Conservation (phyloP, 2,888 invertebrate genomes). For the Dioctria linearis region DNA sequence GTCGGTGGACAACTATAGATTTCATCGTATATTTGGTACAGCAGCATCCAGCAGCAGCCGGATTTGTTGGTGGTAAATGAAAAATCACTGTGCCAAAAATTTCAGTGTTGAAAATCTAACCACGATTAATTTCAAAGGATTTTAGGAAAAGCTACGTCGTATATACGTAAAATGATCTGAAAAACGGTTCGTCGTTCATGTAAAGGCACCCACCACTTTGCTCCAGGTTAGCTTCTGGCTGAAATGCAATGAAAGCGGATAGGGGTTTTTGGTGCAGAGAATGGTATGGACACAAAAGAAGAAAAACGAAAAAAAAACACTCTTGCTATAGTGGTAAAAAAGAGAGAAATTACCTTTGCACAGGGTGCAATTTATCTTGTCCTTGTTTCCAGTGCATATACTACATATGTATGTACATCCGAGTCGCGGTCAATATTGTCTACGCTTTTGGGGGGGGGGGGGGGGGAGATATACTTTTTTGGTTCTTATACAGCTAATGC, state of each 20-base stretch:
- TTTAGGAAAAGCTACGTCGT: conserved; percentile 11
- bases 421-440: conserved; percentile 44
- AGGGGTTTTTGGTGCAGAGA: conserved; percentile 3
- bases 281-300: background rate
- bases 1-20: conserved; percentile 3
- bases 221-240: conserved; percentile 41
- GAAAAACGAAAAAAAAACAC: conserved; percentile 18
- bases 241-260: background rate
- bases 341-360: conserved; percentile 57
- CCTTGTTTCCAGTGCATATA: conserved; percentile 48
- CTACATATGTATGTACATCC: conserved; percentile 23
- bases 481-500: conserved; percentile 24
- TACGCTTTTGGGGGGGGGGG: background rate
- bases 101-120: conserved; percentile 60
- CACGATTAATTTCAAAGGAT: conserved; percentile 61
- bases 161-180: conserved; percentile 48
- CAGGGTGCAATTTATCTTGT: conserved; percentile 57
- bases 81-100: conserved; percentile 59
- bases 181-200: conserved; percentile 15
- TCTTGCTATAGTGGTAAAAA: conserved; percentile 51
- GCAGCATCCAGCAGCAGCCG: conserved; percentile 13
- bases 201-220: conserved; percentile 27
- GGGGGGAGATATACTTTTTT: conserved; percentile 30
- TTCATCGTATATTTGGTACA: background rate
- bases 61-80: conserved; percentile 57